A percentile compares a stretch with the other conserved stretches of the same genome.
Conservation (phyloP, 2,888 invertebrate genomes). For the Branchipolynoe longqiensis region DNA sequence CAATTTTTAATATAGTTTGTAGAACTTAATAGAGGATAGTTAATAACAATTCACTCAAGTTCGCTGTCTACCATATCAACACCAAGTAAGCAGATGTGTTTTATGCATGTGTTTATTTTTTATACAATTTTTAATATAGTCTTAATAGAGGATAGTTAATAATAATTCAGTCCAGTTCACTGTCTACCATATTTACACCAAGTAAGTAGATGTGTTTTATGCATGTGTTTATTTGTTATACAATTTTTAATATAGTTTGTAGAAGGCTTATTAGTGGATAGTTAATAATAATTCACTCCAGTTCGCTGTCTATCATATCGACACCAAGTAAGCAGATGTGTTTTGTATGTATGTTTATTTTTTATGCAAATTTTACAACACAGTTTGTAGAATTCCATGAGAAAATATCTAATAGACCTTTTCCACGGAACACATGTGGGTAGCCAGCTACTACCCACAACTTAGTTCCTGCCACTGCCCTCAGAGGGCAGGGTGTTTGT, state of each 20-base stretch:
- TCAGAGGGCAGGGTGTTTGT: too few species aligned
- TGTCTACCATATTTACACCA: slow-evolving; percentile 75
- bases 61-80: slow-evolving; percentile 75
- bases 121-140: too few species aligned
- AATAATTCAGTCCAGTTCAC: slow-evolving; percentile 72
- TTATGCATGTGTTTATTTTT: neutral
- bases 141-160: too few species aligned
- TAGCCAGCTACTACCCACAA: too few species aligned
- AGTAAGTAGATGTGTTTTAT: slow-evolving; percentile 63
- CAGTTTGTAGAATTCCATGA: too few species aligned
- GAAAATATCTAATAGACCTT: too few species aligned
- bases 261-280: too few species aligned
- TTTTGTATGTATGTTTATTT: neutral
- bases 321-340: slow-evolving; percentile 69
- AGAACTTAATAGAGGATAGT: too few species aligned
- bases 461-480: too few species aligned
- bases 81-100: slow-evolving; percentile 67
- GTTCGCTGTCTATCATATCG: slow-evolving; percentile 75
- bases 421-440: too few species aligned
- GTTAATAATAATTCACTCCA: slow-evolving; percentile 70
- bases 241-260: neutral
- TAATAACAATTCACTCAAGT: slow-evolving; percentile 71
- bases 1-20: neutral
- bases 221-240: neutral
- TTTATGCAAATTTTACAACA: too few species aligned